phyloP scores from a whole-genome alignment of 2,888 invertebrate genomes.

The Temnothorax rugatulus region DNA sequence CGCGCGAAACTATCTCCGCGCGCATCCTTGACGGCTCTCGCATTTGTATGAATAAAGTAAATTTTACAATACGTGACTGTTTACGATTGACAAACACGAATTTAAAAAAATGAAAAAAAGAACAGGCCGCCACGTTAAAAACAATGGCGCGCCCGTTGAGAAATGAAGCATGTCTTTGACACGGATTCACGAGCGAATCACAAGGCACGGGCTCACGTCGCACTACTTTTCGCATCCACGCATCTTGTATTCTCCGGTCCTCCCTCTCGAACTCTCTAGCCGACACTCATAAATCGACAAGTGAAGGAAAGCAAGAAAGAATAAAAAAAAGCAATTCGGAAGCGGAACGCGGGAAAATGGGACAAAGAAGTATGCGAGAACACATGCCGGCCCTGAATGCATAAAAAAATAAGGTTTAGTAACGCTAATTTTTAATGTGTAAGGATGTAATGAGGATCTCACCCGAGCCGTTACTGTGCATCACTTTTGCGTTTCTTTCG shows the following conservation, averaged over 20 bases:
- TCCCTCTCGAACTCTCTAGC: constrained; percentile 78
- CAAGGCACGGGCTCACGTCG: constrained; percentile 39
- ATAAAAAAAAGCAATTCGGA: constrained; percentile 71
- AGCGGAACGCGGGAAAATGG: constrained; percentile 68
- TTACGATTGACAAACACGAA: constrained; percentile 63
- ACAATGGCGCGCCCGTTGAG: background rate
- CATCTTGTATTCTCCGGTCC: constrained; percentile 82
- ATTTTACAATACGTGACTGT: constrained; percentile 67
- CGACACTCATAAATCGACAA: constrained; percentile 65
- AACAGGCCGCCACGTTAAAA: background rate
- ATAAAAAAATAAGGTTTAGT: constrained; percentile 79
- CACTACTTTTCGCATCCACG: constrained; percentile 74
- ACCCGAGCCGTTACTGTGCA: constrained; percentile 66
- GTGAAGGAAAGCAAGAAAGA: constrained; percentile 47
- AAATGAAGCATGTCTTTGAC: constrained; percentile 3
- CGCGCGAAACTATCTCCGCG: background rate
- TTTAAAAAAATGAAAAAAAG: constrained; percentile 50
- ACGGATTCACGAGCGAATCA: constrained; percentile 17
- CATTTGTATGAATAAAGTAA: constrained; percentile 58
- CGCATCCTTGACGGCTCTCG: constrained; percentile 9
- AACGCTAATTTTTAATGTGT: constrained; percentile 79
- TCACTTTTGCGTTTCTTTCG: constrained; percentile 28
- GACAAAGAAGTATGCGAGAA: constrained; percentile 71
- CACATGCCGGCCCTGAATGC: constrained; percentile 81
- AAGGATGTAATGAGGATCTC: constrained; percentile 81